phyloP scores from a whole-genome alignment of 2,113 vertebrate genomes.

The Megatriorchis doriae region DNA sequence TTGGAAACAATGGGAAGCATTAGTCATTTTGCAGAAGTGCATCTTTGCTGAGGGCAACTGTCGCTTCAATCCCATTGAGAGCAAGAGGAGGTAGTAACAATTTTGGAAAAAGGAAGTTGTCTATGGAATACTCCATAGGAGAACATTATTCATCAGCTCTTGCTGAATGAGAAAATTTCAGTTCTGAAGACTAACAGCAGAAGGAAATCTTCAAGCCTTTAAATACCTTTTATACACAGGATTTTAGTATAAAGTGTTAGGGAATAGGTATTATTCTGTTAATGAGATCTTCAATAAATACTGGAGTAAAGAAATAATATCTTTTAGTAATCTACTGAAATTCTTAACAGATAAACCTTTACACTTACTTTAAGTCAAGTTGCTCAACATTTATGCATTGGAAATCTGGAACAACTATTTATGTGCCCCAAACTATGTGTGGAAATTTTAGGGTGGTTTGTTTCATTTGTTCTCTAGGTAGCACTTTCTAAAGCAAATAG shows the following conservation, averaged over 20 bases:
- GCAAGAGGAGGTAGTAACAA: constrained; percentile 40
- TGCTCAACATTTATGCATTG: neutral
- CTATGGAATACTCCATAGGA: constrained; percentile 18
- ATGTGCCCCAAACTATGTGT: neutral
- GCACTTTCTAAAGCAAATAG: neutral
- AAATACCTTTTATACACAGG: neutral
- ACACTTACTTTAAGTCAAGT: neutral
- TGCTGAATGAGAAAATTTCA: neutral
- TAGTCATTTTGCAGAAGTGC: constrained; percentile 34
- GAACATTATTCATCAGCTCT: constrained; percentile 26
- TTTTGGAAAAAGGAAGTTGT: constrained; percentile 11
- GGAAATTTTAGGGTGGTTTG: neutral
- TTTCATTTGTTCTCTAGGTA: neutral
- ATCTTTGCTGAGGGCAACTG: constrained; percentile 14
- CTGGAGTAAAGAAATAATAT: neutral
- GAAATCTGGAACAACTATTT: neutral
- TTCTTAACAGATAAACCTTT: neutral
- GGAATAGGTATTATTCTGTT: neutral
- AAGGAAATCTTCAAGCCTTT: neutral
- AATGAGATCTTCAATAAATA: neutral
- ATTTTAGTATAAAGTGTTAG: neutral
- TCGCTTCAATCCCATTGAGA: constrained; percentile 20
- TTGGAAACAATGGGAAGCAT: constrained; percentile 39
- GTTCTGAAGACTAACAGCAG: neutral
- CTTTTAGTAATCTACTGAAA: neutral